Base-by-base conservation (phyloP, 2,113 vertebrate genomes). In the Anas platyrhynchos region DNA sequence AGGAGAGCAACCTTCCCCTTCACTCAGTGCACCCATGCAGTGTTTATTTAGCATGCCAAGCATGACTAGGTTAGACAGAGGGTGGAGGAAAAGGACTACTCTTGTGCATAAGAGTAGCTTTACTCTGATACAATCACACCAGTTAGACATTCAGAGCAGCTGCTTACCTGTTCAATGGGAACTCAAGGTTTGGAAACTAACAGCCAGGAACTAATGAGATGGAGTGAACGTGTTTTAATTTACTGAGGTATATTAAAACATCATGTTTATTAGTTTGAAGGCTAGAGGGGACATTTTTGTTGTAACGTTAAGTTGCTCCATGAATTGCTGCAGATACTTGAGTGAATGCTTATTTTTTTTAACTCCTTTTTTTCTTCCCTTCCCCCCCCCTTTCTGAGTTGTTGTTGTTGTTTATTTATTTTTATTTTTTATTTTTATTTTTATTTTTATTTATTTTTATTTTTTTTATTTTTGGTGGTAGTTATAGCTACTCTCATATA, bases 141-240 rank as follows among this genome's bases (percentile, higher is more conserved):
- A 55, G 67, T 56, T 56, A 77, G 52, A 81, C 41, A 59, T 81
- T 77, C 65, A 83, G 59, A 83, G 61, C 38, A 86, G n/a, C 68
- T 83, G 63, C 46, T 85, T 85, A 76, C 31, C 55, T 91, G 62
- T 91, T 83, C 74, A 38, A 31, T 72, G 61, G 48, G 50, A 94
- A 88, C 62, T 67, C 31, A 86, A 56, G 68, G 13, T n/a, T 73
- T 81, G 43, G 41, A 77, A 83, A 13, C 63, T 89, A 95, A 83
- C 63, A 54, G 29, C 31, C 52, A 86, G 65, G 73, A 88, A 77
- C 58, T 84, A 76, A 58, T 65, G 50, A 73, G 44, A 48, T 62
- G 32, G 73, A 86, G 38, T 67, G 31, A 29, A 71, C 65, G 62
- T 61, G 27, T 69, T 91, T 91, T 76, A 88, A 82, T 88, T 86